Conservation (phyloP, 1,140 invertebrate species). For the Epicauta chinensis region DNA sequence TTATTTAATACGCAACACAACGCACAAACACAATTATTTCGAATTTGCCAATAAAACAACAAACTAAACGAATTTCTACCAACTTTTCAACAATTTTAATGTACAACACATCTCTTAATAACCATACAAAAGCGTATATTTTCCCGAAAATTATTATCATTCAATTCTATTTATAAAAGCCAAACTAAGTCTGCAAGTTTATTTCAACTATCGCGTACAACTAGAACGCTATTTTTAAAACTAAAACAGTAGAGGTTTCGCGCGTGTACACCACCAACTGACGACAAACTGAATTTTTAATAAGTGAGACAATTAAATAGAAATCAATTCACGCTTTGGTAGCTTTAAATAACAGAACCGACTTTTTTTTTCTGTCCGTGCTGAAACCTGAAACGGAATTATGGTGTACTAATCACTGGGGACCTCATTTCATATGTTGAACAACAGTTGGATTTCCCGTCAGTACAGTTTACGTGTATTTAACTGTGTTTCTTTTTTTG, state of each 20-base stretch:
- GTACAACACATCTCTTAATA: conserved; percentile 25
- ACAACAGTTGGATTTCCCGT: too few relatives aligned
- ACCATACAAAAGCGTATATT: neutral
- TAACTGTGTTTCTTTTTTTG: too few relatives aligned
- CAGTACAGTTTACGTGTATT: too few relatives aligned
- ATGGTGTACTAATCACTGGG: too few relatives aligned
- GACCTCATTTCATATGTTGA: too few relatives aligned
- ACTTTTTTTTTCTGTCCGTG: neutral
- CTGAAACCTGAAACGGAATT: too few relatives aligned
- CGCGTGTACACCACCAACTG: neutral
- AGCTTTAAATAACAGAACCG: neutral
- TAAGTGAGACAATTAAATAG: neutral
- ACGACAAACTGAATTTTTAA: neutral
- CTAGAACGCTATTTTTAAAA: neutral
- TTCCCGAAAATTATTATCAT: neutral
- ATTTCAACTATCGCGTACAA: conserved; percentile 1
- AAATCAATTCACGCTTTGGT: neutral
- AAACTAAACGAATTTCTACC: conserved; percentile 18
- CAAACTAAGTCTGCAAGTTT: conserved; percentile 19
- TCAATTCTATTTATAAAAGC: conserved; percentile 10
- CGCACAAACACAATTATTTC: neutral
- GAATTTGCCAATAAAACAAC: too few relatives aligned
- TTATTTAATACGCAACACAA: neutral
- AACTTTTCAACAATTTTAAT: conserved; percentile 27
- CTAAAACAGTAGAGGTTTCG: neutral